Evolutionary conservation across 1,140 invertebrate species (phyloP), one percentile per base, ranked within the genome.

Genomic region (Chrysoperla carnea): DNA sequence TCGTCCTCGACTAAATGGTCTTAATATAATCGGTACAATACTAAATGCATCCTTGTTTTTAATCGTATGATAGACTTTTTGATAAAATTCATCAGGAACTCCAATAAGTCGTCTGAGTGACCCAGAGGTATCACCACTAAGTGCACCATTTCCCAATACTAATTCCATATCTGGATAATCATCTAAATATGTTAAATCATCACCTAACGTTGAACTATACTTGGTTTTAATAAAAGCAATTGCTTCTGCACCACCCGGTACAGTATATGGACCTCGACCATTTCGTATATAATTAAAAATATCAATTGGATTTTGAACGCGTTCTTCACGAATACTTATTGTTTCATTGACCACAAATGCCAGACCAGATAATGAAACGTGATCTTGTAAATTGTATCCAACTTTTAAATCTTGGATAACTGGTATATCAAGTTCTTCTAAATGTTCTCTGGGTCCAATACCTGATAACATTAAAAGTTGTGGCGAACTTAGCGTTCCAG

Each of bases 341-440:
- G 65, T 70, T 29, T 73, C 65, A 47, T 82, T 78, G 0, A 81
- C 68, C 23, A 76, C 58, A 50, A 81, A 84, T 0, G 72, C 73
- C 40, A 84, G 60, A 2, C 73, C 75, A 14, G 73, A 73, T 37
- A 79, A 70, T 1, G 76, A 78, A 13, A 82, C 68, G 49, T 87
- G 84, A 57, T 85, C 82, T 52, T 83, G 77, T 0, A 90, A 65
- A 57, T 89, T 89, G 43, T 76, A 69, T 1, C 87, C 87, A 0
- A 73, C 79, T 29, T 75, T 76, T 0, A 85, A 62, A 53, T 86
- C 71, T 43, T 71, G 60, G 9, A 80, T 46, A 0, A 73, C 62
- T 0, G 58, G 44, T 23, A 81, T 76, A 14, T 58, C 58, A 2
- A 68, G 47, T 7, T 49, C 48, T n/a, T 55, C 15, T 1, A 78